phyloP scores from a whole-genome alignment of 2,888 invertebrate genomes.

The Hemistola chrysoprasaria region DNA sequence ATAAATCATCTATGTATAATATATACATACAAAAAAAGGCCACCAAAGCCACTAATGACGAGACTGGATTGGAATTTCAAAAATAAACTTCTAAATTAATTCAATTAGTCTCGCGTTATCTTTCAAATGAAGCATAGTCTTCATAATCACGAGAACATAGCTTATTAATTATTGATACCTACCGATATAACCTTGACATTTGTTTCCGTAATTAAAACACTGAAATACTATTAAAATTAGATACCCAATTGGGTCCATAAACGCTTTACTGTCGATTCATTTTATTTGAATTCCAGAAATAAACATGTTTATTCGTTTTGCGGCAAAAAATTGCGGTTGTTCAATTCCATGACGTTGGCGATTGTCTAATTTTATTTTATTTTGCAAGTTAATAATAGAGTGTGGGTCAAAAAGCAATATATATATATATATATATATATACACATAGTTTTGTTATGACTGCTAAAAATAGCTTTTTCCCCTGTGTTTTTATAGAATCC shows the following conservation, averaged over 20 bases:
- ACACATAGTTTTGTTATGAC: too few species aligned
- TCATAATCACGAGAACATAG: background rate
- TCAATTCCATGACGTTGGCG: slow-evolving; percentile 1
- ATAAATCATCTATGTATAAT: too few species aligned
- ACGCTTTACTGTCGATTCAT: slow-evolving; percentile 14
- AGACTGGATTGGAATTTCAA: too few species aligned
- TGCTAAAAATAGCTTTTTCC: too few species aligned
- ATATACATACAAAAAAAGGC: too few species aligned
- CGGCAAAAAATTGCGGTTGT: slow-evolving; percentile 9
- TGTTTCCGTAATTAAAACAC: slow-evolving; percentile 15
- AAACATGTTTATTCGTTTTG: slow-evolving; percentile 8
- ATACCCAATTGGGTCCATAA: slow-evolving; percentile 12
- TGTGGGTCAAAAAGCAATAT: slow-evolving; percentile 9
- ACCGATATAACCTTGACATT: slow-evolving; percentile 31
- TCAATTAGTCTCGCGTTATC: too few species aligned
- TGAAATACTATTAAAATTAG: slow-evolving; percentile 17
- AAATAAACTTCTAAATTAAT: too few species aligned
- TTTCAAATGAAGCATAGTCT: too few species aligned
- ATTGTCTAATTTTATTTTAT: slow-evolving; percentile 6
- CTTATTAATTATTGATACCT: slow-evolving; percentile 2
- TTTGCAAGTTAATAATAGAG: background rate
- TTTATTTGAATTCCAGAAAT: slow-evolving; percentile 9
- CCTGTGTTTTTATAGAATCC: too few species aligned
- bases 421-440: too few species aligned
- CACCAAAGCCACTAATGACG: too few species aligned